These are phyloP conservation scores for Acipenser ruthenus DNA, from an alignment of 2,797 vertebrate genomes.

Conservation along the genomic window DNA sequence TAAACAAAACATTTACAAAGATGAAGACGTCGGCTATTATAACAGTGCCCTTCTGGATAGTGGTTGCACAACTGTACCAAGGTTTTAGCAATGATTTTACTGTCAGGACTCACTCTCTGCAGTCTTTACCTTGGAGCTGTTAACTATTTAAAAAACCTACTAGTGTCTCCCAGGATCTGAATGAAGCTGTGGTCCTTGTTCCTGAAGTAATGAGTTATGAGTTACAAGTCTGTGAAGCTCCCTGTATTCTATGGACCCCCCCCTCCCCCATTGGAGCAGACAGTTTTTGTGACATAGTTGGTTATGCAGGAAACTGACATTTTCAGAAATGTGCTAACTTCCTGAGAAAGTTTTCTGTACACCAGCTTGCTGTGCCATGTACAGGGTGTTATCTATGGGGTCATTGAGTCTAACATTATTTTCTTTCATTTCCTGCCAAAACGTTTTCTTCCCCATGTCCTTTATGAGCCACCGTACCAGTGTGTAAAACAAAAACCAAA, in stretches of 20 bases:
- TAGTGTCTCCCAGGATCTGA: background rate
- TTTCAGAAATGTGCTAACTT: background rate
- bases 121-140: background rate
- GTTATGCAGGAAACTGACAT: background rate
- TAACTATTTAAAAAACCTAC: background rate
- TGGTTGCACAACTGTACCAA: background rate
- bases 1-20: background rate
- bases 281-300: background rate
- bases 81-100: background rate
- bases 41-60: background rate
- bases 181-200: background rate
- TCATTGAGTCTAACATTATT: too few species aligned
- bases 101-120: background rate
- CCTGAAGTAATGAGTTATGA: background rate
- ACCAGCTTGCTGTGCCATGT: too few species aligned
- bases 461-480: too few species aligned
- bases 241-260: background rate
- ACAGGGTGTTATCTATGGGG: too few species aligned
- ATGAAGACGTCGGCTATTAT: background rate
- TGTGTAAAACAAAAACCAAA: too few species aligned
- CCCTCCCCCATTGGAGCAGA: background rate
- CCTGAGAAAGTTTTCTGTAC: background rate
- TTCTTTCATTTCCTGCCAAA: too few species aligned
- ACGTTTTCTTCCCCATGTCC: too few species aligned
- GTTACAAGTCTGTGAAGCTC: background rate